These are phyloP conservation scores for Octopus sinensis DNA, from an alignment of 1,140 invertebrate species.

Conservation along the genomic window DNA sequence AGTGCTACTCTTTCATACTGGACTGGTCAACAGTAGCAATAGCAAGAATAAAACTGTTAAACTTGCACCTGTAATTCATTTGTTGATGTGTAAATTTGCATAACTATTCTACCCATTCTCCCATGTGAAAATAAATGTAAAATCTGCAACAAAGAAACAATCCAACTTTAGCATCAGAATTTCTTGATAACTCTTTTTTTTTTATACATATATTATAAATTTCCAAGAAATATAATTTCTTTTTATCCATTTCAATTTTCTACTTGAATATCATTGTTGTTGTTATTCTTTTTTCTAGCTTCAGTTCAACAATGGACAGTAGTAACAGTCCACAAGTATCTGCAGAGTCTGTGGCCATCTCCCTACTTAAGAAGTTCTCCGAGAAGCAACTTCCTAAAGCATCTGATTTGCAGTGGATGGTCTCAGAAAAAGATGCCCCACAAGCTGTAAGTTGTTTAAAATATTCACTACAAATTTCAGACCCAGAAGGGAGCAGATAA, in stretches of 20 bases:
- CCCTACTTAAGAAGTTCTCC: slow-evolving; percentile 73
- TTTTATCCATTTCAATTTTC: not conserved
- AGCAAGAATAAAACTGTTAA: too few relatives aligned
- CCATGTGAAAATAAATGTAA: too few relatives aligned
- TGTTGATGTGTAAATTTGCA: too few relatives aligned
- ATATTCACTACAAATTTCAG: too few relatives aligned
- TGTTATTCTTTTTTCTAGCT: not conserved
- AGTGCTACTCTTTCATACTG: too few relatives aligned
- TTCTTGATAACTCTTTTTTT: too few relatives aligned
- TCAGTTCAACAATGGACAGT: slow-evolving; percentile 23
- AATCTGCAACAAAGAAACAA: too few relatives aligned
- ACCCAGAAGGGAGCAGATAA: too few relatives aligned
- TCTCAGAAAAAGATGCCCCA: slow-evolving; percentile 75
- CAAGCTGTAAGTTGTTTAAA: slow-evolving; percentile 61
- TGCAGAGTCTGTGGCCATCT: slow-evolving; percentile 77
- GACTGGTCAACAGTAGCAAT: too few relatives aligned
- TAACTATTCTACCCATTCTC: too few relatives aligned
- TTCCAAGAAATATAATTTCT: not conserved
- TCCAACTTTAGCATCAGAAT: too few relatives aligned
- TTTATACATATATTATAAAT: not conserved
- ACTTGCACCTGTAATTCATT: too few relatives aligned
- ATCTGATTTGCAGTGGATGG: slow-evolving; percentile 78
- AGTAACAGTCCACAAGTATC: slow-evolving; percentile 53
- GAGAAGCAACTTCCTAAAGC: slow-evolving; percentile 75
- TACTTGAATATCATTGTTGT: not conserved